Evolutionary conservation across 2,888 invertebrate genomes (phyloP).

Genomic region (Drosophila anomalata): DNA sequence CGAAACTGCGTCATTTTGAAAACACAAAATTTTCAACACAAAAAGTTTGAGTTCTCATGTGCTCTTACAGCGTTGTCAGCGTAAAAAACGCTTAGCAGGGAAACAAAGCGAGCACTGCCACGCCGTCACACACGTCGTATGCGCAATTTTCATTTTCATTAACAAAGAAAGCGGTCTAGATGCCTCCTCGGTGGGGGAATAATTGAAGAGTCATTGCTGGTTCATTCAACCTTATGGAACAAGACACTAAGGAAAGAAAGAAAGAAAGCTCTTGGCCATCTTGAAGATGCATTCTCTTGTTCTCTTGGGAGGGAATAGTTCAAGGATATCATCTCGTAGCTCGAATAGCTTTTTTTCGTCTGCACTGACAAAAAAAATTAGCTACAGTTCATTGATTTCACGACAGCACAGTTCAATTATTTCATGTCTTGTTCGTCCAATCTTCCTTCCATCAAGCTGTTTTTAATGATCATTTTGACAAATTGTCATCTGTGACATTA

Average conservation of each 20-base stretch:
- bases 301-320: slow-evolving; percentile 18
- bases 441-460: not conserved
- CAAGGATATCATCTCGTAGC: slow-evolving; percentile 16
- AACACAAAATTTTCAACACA: slow-evolving; percentile 39
- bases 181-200: not conserved
- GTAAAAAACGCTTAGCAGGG: slow-evolving; percentile 55
- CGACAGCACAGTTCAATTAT: not conserved
- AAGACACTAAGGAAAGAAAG: slow-evolving; percentile 15
- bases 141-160: slow-evolving; percentile 48
- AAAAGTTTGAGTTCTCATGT: slow-evolving; percentile 14
- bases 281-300: slow-evolving; percentile 17
- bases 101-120: slow-evolving; percentile 52
- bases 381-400: not conserved
- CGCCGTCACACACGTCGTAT: slow-evolving; percentile 24
- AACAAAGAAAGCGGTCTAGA: slow-evolving; percentile 28
- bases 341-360: too few relatives aligned
- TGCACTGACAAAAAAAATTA: slow-evolving; percentile 15
- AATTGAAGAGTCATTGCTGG: slow-evolving; percentile 40
- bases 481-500: not conserved
- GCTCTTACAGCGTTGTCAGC: slow-evolving; percentile 23
- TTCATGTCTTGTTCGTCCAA: not conserved
- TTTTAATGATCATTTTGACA: not conserved
- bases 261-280: slow-evolving; percentile 23
- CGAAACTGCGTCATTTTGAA: slow-evolving; percentile 69
- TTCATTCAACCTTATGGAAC: slow-evolving; percentile 38